Conservation (phyloP, 2,113 vertebrate species). For the Lanius collurio region DNA sequence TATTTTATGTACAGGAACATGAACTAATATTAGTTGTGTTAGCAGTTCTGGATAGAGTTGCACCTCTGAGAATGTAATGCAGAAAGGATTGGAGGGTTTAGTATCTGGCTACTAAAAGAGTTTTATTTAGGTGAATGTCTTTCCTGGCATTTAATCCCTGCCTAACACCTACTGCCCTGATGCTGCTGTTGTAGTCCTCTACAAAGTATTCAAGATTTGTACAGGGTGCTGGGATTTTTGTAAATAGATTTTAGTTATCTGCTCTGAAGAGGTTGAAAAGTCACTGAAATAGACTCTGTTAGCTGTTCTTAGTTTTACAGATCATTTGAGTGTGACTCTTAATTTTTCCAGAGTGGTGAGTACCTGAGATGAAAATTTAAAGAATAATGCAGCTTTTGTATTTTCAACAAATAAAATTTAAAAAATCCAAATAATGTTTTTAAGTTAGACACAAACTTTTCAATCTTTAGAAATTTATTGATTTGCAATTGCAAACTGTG, state of each 20-base stretch:
- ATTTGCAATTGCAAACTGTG: not conserved
- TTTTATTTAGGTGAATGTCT: not conserved
- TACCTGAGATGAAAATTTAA: not conserved
- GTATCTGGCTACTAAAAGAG: not conserved
- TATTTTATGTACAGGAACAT: not conserved
- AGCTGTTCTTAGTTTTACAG: not conserved
- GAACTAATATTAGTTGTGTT: not conserved
- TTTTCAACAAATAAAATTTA: not conserved
- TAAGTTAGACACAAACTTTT: not conserved
- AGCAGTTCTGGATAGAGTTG: not conserved
- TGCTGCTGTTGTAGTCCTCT: not conserved
- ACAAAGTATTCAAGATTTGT: not conserved
- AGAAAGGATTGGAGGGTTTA: not conserved
- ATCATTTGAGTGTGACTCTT: not conserved
- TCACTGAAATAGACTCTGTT: not conserved
- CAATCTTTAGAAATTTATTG: not conserved
- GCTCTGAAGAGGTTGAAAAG: not conserved
- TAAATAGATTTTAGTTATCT: not conserved
- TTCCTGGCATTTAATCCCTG: not conserved
- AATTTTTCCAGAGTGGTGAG: not conserved
- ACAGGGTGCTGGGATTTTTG: not conserved
- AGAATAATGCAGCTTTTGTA: not conserved
- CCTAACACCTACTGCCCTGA: not conserved
- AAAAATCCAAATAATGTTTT: not conserved
- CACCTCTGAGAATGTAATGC: not conserved